phyloP scores from a whole-genome alignment of 37 sponge, comb jelly and placozoan species.

The Chondrilla cf. caribensis region DNA sequence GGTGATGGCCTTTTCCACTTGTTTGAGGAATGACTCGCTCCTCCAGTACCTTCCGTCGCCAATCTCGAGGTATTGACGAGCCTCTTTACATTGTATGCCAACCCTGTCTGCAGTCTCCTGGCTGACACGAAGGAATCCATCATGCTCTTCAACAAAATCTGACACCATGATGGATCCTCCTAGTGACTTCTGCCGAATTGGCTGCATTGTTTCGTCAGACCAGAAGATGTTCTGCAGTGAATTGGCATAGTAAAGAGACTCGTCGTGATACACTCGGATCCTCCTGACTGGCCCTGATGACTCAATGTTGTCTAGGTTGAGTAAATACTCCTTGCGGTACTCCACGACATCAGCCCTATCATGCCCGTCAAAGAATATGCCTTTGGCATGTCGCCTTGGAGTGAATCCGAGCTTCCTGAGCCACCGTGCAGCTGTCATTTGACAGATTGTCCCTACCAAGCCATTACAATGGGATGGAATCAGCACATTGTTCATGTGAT shows the following conservation, averaged over 20 bases:
- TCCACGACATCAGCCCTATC: slow-evolving; percentile 47
- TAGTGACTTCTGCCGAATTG: slow-evolving; percentile 35
- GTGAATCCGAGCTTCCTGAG: slow-evolving; percentile 35
- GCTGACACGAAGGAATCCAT: slow-evolving; percentile 30
- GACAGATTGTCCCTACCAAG: not conserved
- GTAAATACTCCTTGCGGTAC: slow-evolving; percentile 8
- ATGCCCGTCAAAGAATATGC: slow-evolving; percentile 61
- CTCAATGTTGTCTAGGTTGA: not conserved
- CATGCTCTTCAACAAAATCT: slow-evolving; percentile 54
- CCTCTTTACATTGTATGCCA: not conserved
- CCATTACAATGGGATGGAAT: not conserved
- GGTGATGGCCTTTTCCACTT: slow-evolving; percentile 32
- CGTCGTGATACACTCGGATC: slow-evolving; percentile 53
- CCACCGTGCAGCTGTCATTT: slow-evolving; percentile 33
- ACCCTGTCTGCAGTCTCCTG: not conserved
- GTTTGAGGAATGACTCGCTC: slow-evolving; percentile 31
- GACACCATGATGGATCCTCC: slow-evolving; percentile 50
- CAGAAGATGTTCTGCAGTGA: slow-evolving; percentile 43
- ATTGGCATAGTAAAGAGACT: slow-evolving; percentile 48
- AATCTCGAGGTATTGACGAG: slow-evolving; percentile 7
- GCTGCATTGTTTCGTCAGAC: slow-evolving; percentile 3
- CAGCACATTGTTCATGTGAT: not conserved
- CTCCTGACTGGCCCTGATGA: not conserved
- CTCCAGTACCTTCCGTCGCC: slow-evolving; percentile 42
- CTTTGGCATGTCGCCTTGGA: slow-evolving; percentile 10